Conservation (phyloP, 2,888 invertebrate species). For the Drosophila rellima region DNA sequence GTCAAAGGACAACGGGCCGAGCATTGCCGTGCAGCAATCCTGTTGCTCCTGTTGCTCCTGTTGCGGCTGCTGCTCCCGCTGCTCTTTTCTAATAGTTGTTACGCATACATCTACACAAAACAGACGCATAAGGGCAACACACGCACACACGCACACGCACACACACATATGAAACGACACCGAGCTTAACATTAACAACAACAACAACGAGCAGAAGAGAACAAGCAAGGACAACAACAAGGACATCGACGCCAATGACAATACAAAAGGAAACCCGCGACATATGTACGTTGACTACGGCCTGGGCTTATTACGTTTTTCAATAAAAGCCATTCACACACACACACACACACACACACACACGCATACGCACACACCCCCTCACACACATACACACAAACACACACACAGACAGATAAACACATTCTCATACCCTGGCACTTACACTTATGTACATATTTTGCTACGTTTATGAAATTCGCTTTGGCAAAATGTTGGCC, state of each 20-base stretch:
- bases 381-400: neutral
- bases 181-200: constrained; percentile 43
- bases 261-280: constrained; percentile 73
- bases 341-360: constrained; percentile 21
- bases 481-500: constrained; percentile 60
- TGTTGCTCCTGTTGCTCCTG: constrained; percentile 54
- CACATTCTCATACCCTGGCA: constrained; percentile 19
- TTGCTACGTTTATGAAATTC: constrained; percentile 58
- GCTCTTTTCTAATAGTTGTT: constrained; percentile 76
- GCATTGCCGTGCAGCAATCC: constrained; percentile 16
- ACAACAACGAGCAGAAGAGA: constrained; percentile 15
- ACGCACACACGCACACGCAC: constrained; percentile 13
- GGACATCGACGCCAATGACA: constrained; percentile 69
- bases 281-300: constrained; percentile 69
- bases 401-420: constrained; percentile 11
- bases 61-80: constrained; percentile 36
- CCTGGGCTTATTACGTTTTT: constrained; percentile 68
- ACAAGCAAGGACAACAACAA: constrained; percentile 40
- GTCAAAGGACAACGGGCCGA: constrained; percentile 40
- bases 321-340: constrained; percentile 59
- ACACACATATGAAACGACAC: constrained; percentile 38
- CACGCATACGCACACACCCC: neutral
- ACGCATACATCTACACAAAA: constrained; percentile 40
- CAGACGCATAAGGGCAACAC: constrained; percentile 49
- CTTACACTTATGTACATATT: constrained; percentile 24